Conservation (phyloP, 1,140 invertebrate species). For the Leguminivora glycinivorella region DNA sequence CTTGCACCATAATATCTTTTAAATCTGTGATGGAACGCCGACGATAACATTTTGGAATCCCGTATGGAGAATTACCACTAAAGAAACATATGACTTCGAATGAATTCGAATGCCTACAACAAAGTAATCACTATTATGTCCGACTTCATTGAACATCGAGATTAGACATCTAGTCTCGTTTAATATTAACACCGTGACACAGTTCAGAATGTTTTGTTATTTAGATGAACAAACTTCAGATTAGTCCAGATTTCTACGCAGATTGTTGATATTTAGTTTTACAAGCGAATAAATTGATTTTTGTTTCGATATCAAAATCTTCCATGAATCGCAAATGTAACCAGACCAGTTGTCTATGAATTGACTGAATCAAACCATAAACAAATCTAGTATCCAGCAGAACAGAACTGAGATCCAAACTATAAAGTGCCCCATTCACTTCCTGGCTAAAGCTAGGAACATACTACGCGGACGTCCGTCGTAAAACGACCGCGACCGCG, state of each 20-base stretch:
- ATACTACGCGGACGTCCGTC: too few species aligned
- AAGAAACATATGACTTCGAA: slow-evolving; percentile 32
- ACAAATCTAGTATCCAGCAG: not conserved
- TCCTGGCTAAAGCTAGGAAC: too few species aligned
- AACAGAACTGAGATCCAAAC: not conserved
- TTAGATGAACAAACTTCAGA: not conserved
- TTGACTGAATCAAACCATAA: slow-evolving; percentile 17
- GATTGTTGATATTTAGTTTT: slow-evolving; percentile 4
- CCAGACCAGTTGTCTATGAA: slow-evolving; percentile 20
- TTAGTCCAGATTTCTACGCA: not conserved
- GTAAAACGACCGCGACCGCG: too few species aligned
- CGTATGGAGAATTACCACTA: slow-evolving; percentile 31
- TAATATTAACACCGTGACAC: not conserved
- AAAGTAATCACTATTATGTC: slow-evolving; percentile 38
- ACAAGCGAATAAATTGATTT: slow-evolving; percentile 10
- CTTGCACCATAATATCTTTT: slow-evolving; percentile 39
- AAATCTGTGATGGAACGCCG: slow-evolving; percentile 44
- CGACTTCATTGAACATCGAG: slow-evolving; percentile 37
- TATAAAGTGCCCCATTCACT: too few species aligned
- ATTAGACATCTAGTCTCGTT: slow-evolving; percentile 34
- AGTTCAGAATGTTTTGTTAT: slow-evolving; percentile 3
- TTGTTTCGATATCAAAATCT: slow-evolving; percentile 20
- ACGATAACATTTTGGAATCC: slow-evolving; percentile 40
- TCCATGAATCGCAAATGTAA: slow-evolving; percentile 28
- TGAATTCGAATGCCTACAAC: slow-evolving; percentile 44